phyloP scores from a whole-genome alignment of 2,797 vertebrate genomes.

The Argya squamiceps region DNA sequence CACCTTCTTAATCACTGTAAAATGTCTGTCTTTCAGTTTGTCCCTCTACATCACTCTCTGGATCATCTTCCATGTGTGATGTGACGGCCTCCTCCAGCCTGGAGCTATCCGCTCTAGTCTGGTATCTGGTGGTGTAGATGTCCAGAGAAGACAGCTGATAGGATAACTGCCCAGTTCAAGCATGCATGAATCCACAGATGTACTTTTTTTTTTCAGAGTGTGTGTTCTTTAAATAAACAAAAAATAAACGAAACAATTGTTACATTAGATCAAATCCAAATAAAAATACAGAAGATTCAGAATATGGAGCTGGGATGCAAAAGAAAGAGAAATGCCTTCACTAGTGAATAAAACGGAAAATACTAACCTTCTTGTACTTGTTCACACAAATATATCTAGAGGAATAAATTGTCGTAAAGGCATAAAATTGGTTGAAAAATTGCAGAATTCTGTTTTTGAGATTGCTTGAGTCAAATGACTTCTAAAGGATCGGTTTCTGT shows the following conservation, averaged over 20 bases:
- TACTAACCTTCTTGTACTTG: background rate
- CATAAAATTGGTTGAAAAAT: background rate
- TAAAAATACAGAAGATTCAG: background rate
- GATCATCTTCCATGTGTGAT: background rate
- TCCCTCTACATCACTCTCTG: background rate
- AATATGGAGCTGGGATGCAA: background rate
- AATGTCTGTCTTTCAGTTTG: background rate
- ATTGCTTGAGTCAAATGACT: background rate
- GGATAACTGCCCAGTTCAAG: background rate
- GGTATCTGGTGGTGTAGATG: background rate
- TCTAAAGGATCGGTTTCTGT: background rate
- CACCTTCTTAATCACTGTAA: background rate
- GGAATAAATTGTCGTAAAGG: background rate
- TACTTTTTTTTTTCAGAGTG: background rate
- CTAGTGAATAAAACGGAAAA: background rate
- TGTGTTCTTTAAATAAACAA: background rate
- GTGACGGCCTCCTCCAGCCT: background rate
- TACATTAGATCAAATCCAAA: background rate
- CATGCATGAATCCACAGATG: background rate
- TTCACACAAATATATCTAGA: background rate
- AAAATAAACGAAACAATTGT: background rate
- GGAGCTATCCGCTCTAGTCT: background rate
- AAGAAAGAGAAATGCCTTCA: background rate
- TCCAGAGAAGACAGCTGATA: background rate
- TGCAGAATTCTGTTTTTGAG: background rate